Base-by-base conservation (phyloP, 2,888 invertebrate species). In the Ennomos erosarius region DNA sequence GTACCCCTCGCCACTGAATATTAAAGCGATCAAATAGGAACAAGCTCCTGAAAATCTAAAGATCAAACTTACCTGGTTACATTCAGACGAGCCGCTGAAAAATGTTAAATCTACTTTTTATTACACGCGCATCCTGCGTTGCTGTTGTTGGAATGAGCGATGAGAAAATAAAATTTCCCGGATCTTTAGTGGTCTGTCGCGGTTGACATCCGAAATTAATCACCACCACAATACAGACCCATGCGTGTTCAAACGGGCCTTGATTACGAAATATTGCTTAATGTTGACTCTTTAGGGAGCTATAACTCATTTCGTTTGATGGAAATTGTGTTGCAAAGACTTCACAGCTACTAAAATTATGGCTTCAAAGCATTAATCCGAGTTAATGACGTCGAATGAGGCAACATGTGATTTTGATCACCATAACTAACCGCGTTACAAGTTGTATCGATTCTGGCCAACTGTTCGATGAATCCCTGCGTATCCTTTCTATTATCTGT, bases 371-470 rank as follows among this genome's bases (percentile, higher is more conserved):
- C 67, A 68, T 65, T 66, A 70, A 71, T 70, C 74, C 68, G 70
- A 74, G 65, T 67, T 74, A 78, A 81, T 76, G 75, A 76, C 66
- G 66, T 70, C 66, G 68, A 72, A 78, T 78, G 73, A 78, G 83
- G 80, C 76, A 81, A 87, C 90, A 90, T 90, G 84, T 90, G 90
- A 90, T 87, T 87, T 79, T 87, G 90, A 90, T 89, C 84, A 83
- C 89, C 90, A 85, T 88, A 86, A 79, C 90, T 86, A 90, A 91
- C 90, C 89, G 78, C 89, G 85, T 88, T 86, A 90, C 84, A 78
- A 82, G 76, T 76, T 65, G 71, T 76, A 82, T 84, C 83, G 84
- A 82, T 85, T 78, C 78, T 79, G 75, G 78, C 87, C 91, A 90
- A 90, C 87, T 90, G 90, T 89, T 88, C 26, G 26, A 26, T 26